Evolutionary conservation across 2,797 vertebrate genomes (phyloP).

Genomic region (Borostomias antarcticus): DNA sequence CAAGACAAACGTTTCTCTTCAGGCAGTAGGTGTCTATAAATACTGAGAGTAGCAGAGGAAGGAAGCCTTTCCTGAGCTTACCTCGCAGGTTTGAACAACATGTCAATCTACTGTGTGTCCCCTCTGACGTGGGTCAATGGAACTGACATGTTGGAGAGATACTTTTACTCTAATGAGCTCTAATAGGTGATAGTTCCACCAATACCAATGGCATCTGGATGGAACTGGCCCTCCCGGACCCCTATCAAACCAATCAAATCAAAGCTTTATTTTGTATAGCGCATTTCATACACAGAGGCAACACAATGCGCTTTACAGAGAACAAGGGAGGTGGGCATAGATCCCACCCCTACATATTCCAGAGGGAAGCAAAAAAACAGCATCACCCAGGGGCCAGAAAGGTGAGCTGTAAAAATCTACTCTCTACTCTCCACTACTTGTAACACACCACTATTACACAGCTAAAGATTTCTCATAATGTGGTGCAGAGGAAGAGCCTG

Average conservation of each 20-base stretch:
- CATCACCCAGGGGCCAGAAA: too few species aligned
- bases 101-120: constrained; percentile 15
- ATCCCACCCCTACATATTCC: too few species aligned
- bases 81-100: constrained; percentile 13
- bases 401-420: too few species aligned
- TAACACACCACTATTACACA: too few species aligned
- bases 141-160: neutral
- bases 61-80: neutral
- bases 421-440: too few species aligned
- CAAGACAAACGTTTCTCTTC: constrained; percentile 49
- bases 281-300: too few species aligned
- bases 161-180: neutral
- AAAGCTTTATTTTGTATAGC: neutral
- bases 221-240: neutral
- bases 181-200: neutral
- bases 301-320: too few species aligned
- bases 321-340: too few species aligned
- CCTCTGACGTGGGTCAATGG: too few species aligned
- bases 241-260: too few species aligned
- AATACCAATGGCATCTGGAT: neutral
- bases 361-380: too few species aligned
- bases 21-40: constrained; percentile 6
- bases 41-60: constrained; percentile 5
- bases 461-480: neutral
- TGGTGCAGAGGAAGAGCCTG: neutral